phyloP scores from a whole-genome alignment of 1,140 invertebrate genomes.

The Asobara japonica region DNA sequence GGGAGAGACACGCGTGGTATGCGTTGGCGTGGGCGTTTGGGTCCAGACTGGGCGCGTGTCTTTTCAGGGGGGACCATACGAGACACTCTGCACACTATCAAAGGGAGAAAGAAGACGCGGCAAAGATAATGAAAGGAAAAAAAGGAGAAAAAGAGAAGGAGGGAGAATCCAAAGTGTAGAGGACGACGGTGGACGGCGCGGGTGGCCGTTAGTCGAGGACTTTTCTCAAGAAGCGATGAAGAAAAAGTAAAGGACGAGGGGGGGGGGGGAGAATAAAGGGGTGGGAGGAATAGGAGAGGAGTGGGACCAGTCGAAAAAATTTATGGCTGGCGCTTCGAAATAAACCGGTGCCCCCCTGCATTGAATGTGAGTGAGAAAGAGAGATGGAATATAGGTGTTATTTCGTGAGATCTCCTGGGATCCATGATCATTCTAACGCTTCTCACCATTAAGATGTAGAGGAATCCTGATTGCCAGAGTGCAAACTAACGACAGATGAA shows the following conservation, averaged over 20 bases:
- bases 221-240: background rate
- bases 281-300: conserved; percentile 16
- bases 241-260: background rate
- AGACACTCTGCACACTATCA: conserved; percentile 17
- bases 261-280: conserved; percentile 33
- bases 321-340: conserved; percentile 64
- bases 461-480: conserved; percentile 40
- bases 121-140: background rate
- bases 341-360: conserved; percentile 33
- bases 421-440: background rate
- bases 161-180: conserved; percentile 24
- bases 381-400: conserved; percentile 42
- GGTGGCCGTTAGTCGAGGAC: conserved; percentile 3
- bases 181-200: conserved; percentile 6
- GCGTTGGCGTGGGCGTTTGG: conserved; percentile 54
- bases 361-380: background rate
- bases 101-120: background rate
- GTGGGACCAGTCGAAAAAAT: conserved; percentile 45
- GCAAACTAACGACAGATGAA: conserved; percentile 38
- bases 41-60: conserved; percentile 57
- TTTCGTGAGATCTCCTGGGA: conserved; percentile 36
- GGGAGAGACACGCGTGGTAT: conserved; percentile 59
- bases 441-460: conserved; percentile 36
- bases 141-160: background rate
- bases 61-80: conserved; percentile 26